Evolutionary conservation across 2,113 vertebrate genomes (phyloP).

Genomic region (Dipodomys ordii): DNA sequence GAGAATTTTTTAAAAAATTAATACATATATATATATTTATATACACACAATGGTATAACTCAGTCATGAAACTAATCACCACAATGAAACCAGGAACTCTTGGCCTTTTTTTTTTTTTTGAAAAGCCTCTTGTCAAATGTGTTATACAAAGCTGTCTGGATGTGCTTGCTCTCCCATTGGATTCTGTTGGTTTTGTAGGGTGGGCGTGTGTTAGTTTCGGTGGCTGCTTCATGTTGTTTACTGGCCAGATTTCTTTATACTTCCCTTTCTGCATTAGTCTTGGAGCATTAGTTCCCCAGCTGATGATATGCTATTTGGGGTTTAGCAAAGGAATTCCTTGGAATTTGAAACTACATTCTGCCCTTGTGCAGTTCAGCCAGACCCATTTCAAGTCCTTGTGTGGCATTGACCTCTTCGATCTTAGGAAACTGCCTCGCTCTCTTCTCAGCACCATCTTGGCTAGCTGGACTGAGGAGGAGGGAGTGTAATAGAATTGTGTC

Average conservation of each 20-base stretch:
- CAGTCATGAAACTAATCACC: neutral
- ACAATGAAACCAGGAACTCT: neutral
- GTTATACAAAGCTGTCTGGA: rapidly evolving
- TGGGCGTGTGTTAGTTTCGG: neutral
- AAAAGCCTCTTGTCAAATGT: neutral
- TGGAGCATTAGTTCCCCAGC: neutral
- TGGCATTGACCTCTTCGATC: neutral
- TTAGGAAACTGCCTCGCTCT: neutral
- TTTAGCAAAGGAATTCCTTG: neutral
- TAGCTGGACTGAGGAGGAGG: neutral
- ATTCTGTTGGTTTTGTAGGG: neutral
- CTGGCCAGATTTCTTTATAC: neutral
- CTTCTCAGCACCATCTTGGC: neutral
- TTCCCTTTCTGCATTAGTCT: neutral
- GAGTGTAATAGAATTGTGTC: neutral
- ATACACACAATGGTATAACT: neutral
- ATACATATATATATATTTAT: no score
- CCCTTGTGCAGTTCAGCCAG: neutral
- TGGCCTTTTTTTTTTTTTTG: neutral
- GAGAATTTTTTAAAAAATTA: neutral
- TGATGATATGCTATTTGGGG: neutral
- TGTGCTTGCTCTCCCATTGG: neutral
- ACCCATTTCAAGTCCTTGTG: neutral
- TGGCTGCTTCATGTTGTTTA: neutral
- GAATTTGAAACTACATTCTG: neutral